Conservation (phyloP, 53 echinoderm and acorn worm genomes). For the Stichopus horrens region DNA sequence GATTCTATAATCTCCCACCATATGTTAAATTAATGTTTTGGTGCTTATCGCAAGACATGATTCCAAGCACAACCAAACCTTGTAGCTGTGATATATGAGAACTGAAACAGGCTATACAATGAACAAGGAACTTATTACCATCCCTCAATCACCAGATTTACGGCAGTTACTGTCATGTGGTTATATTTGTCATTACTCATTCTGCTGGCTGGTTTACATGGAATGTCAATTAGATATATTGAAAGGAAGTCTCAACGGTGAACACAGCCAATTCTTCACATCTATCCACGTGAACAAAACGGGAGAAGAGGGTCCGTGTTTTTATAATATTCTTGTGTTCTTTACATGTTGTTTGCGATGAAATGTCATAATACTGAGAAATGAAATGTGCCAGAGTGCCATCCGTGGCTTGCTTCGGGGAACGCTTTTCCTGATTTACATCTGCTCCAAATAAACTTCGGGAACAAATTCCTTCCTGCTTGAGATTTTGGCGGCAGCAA, state of each 20-base stretch:
- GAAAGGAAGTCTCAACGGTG: neutral
- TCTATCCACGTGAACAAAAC: neutral
- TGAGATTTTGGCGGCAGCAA: too few species aligned
- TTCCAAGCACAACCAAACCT: slow-evolving; percentile 23
- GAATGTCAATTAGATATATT: slow-evolving; percentile 25
- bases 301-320: neutral
- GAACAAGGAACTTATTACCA: neutral
- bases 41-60: neutral
- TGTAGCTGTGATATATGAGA: neutral
- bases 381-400: neutral
- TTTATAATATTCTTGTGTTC: neutral
- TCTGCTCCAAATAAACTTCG: too few species aligned
- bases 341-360: neutral
- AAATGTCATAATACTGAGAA: neutral
- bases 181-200: slow-evolving; percentile 6
- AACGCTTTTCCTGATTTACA: too few species aligned
- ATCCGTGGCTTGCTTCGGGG: too few species aligned
- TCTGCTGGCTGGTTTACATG: neutral
- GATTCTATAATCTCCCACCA: neutral
- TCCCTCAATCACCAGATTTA: slow-evolving; percentile 14
- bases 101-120: neutral
- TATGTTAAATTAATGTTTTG: slow-evolving; percentile 23
- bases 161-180: slow-evolving; percentile 13
- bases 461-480: too few species aligned
- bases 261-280: neutral